Conservation (phyloP, 2,888 invertebrate species). For the Nezara viridula region DNA sequence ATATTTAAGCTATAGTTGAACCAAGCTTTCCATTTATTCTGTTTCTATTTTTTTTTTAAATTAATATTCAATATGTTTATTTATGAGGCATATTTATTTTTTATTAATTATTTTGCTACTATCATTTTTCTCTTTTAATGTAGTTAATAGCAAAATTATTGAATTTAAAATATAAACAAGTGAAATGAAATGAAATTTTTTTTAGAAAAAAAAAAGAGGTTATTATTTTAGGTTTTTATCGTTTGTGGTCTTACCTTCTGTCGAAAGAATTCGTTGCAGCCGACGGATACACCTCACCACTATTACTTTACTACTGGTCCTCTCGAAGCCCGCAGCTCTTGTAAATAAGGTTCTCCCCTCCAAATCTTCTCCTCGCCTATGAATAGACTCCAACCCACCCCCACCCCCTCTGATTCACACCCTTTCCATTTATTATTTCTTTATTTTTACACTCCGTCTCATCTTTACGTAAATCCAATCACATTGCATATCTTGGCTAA, state of each 20-base stretch:
- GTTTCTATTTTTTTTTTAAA: neutral
- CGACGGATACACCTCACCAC: slow-evolving; percentile 59
- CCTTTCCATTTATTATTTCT: slow-evolving; percentile 55
- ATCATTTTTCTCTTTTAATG: neutral
- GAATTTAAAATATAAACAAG: neutral
- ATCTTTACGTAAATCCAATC: slow-evolving; percentile 49
- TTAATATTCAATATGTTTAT: neutral
- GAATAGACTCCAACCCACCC: slow-evolving; percentile 58
- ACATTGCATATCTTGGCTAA: neutral
- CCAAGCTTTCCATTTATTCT: slow-evolving; percentile 25
- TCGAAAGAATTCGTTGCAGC: slow-evolving; percentile 59
- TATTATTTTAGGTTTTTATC: neutral
- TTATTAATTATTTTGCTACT: slow-evolving; percentile 7
- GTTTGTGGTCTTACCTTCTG: slow-evolving; percentile 47
- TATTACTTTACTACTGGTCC: slow-evolving; percentile 61
- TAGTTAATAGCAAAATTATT: slow-evolving; percentile 31
- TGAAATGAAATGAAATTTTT: neutral
- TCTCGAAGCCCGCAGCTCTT: slow-evolving; percentile 30
- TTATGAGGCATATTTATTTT: neutral
- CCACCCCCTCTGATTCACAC: slow-evolving; percentile 58
- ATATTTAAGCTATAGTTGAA: slow-evolving; percentile 44
- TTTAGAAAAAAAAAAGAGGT: neutral
- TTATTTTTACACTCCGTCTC: slow-evolving; percentile 54
- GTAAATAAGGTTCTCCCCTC: slow-evolving; percentile 61
- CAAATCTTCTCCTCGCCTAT: slow-evolving; percentile 19